These are phyloP conservation scores for Calvadosia cruxmelitensis DNA, from an alignment of 30 jellyfish, hydroid and myxozoan species.

Conservation along the genomic window DNA sequence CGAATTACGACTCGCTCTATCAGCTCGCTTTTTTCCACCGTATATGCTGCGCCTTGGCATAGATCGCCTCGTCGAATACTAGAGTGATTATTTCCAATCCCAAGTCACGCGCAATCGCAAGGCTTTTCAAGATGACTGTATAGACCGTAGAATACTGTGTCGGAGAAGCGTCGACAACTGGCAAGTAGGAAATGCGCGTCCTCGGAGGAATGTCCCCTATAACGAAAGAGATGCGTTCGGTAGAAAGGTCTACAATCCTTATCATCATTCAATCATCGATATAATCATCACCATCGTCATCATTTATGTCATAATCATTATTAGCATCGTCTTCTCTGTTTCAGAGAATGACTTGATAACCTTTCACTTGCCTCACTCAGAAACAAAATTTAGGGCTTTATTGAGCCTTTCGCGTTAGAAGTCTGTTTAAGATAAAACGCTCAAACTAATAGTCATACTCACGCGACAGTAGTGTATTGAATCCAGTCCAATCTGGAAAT, in stretches of 20 bases:
- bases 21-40: conserved; percentile 18
- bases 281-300: too few species aligned
- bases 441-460: too few species aligned
- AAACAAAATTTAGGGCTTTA: too few species aligned
- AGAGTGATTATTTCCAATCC: conserved; percentile 1
- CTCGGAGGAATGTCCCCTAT: conserved; percentile 5
- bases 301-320: too few species aligned
- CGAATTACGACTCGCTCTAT: conserved; percentile 4
- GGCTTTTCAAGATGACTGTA: conserved; percentile 10
- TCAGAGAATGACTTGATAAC: too few species aligned
- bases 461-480: conserved; percentile 13
- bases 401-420: too few species aligned
- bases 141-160: conserved; percentile 5
- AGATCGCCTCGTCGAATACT: conserved; percentile 26
- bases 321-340: too few species aligned
- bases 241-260: too few species aligned
- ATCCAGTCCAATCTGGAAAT: conserved; percentile 33
- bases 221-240: too few species aligned
- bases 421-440: too few species aligned
- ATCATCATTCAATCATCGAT: too few species aligned
- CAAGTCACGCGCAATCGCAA: conserved; percentile 17
- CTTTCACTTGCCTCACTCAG: too few species aligned
- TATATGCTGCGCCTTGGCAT: conserved; percentile 23
- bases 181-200: conserved; percentile 19
- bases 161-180: conserved; percentile 17